A percentile compares a stretch with the other conserved stretches of the same genome.
Conservation (phyloP, 2,113 vertebrate genomes). For the Tylochromis polylepis region DNA sequence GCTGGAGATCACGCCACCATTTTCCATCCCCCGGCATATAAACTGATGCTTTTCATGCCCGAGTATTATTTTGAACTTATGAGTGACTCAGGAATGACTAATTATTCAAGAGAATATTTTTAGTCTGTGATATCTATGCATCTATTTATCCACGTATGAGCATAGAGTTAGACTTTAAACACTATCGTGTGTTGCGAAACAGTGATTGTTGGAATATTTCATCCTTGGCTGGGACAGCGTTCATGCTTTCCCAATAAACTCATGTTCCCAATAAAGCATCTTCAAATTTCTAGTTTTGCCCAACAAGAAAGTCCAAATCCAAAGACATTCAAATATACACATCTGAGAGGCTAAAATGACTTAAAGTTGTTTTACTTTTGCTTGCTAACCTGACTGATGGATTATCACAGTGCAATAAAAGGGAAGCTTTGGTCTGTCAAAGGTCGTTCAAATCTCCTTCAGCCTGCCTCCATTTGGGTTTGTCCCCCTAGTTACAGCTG, state of each 20-base stretch:
- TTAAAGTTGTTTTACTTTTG: background rate
- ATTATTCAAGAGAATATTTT: background rate
- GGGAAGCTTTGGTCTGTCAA: background rate
- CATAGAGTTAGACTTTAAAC: background rate
- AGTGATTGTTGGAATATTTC: background rate
- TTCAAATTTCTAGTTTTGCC: background rate
- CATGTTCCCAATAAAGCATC: background rate
- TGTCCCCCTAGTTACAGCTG: background rate
- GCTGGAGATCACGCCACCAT: background rate
- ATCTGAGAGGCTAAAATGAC: background rate
- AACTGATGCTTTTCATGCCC: background rate
- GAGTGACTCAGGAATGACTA: background rate
- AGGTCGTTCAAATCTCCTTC: background rate
- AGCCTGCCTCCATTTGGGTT: slow-evolving; percentile 8
- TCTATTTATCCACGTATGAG: background rate
- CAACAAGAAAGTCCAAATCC: background rate
- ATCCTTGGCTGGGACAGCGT: too few relatives aligned
- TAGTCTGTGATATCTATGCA: background rate
- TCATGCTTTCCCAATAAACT: background rate
- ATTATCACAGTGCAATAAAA: background rate
- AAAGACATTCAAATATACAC: background rate
- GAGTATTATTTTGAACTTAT: background rate
- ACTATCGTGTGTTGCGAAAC: rapidly evolving
- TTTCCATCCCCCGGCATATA: background rate
- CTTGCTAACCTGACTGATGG: background rate